These are phyloP conservation scores for Acestrorhynchus altus DNA, from an alignment of 2,797 vertebrate species.

Conservation along the genomic window DNA sequence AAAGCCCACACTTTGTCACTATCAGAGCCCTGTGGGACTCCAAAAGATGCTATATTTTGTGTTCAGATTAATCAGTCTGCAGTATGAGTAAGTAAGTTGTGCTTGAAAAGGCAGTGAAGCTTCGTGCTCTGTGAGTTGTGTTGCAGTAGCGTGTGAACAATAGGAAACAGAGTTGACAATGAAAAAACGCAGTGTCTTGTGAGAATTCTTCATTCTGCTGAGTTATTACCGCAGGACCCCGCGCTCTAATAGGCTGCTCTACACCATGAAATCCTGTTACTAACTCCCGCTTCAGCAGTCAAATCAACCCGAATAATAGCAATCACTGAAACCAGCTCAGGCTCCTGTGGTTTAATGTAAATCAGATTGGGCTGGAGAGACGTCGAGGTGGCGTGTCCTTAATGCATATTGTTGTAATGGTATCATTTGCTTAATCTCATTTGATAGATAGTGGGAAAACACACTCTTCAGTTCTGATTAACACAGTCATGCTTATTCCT, in stretches of 20 bases:
- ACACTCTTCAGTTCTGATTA: conserved; percentile 77
- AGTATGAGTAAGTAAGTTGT: no score
- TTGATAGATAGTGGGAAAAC: conserved; percentile 76
- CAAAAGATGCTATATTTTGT: no score
- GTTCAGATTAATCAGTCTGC: no score
- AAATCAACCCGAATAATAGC: conserved; percentile 40
- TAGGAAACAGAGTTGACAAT: conserved; percentile 46
- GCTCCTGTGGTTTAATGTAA: conserved; percentile 36
- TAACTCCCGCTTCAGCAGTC: conserved; percentile 35
- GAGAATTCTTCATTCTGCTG: conserved; percentile 33
- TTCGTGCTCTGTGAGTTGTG: neutral
- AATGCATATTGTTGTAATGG: conserved; percentile 75
- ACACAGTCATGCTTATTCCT: conserved; percentile 75
- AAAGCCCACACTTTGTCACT: no score
- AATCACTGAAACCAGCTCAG: conserved; percentile 16
- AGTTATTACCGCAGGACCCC: conserved; percentile 40
- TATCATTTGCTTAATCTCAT: conserved; percentile 76
- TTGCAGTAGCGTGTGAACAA: neutral
- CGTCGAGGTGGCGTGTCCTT: conserved; percentile 25
- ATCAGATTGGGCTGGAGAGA: conserved; percentile 36
- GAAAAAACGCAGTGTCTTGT: conserved; percentile 5
- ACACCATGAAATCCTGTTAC: conserved; percentile 46
- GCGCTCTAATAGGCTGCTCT: conserved; percentile 32
- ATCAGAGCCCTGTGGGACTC: no score
- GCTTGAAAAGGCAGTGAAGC: no score